Evolutionary conservation across 2,888 invertebrate species (phyloP).

Genomic region (Drosophila fungiperda): DNA sequence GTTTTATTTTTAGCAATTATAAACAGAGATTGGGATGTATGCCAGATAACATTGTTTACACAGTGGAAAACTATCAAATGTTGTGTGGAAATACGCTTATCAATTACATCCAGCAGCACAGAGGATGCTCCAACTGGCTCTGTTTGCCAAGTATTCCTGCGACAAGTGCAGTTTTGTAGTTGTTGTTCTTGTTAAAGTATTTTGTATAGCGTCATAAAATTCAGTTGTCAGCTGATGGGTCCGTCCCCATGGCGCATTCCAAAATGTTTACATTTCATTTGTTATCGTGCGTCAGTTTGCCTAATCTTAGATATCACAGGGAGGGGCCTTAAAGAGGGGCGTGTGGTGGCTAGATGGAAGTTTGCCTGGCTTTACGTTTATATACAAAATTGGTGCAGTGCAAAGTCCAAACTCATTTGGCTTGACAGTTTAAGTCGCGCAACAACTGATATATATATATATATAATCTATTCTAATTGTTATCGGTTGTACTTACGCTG

Average conservation of each 20-base stretch:
- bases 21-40: not conserved
- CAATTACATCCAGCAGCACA: not conserved
- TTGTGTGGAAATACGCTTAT: not conserved
- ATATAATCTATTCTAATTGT: not conserved
- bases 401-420: slow-evolving; percentile 47
- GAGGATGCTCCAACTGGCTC: not conserved
- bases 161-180: not conserved
- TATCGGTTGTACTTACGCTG: slow-evolving; percentile 87
- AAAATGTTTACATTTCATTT: slow-evolving; percentile 39
- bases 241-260: slow-evolving; percentile 7
- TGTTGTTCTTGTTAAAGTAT: not conserved
- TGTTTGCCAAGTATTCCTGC: not conserved
- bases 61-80: not conserved
- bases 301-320: slow-evolving; percentile 20
- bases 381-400: slow-evolving; percentile 38
- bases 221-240: slow-evolving; percentile 31
- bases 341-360: too few species aligned
- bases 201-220: not conserved
- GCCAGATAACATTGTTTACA: slow-evolving; percentile 1
- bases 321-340: not conserved
- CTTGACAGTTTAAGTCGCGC: slow-evolving; percentile 9
- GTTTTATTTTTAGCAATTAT: not conserved
- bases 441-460: slow-evolving; percentile 5
- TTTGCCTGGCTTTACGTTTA: slow-evolving; percentile 8
- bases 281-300: slow-evolving; percentile 30